Conservation (phyloP, 2,888 invertebrate species). For the Cheilosia scutellata region DNA sequence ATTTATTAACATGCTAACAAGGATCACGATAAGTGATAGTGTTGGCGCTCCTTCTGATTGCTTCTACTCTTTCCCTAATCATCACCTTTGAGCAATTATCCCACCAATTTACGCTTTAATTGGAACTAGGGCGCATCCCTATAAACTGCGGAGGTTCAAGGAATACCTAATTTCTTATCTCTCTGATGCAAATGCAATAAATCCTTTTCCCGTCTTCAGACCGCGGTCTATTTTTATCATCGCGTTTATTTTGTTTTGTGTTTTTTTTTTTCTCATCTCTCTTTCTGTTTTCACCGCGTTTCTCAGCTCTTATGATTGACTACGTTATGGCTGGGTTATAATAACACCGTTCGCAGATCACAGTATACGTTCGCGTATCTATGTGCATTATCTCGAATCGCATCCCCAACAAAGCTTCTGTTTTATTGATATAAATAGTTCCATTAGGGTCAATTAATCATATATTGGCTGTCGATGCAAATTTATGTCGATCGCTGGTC, state of each 20-base stretch:
- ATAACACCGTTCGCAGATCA: background rate
- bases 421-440: conserved; percentile 57
- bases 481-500: conserved; percentile 38
- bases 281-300: conserved; percentile 1
- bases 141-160: conserved; percentile 21
- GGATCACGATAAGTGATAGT: conserved; percentile 44
- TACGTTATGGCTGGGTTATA: conserved; percentile 22
- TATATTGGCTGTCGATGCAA: conserved; percentile 52
- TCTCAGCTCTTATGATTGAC: background rate
- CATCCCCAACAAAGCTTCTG: conserved; percentile 35
- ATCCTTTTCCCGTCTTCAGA: conserved; percentile 42
- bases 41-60: conserved; percentile 49
- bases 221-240: conserved; percentile 45
- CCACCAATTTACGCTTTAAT: conserved; percentile 63
- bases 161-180: conserved; percentile 46
- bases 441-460: conserved; percentile 62
- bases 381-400: conserved; percentile 11
- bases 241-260: background rate
- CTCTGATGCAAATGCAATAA: conserved; percentile 48
- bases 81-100: conserved; percentile 71
- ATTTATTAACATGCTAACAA: conserved; percentile 74
- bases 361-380: conserved; percentile 17
- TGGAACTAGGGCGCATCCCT: conserved; percentile 40
- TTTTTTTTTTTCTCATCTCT: background rate
- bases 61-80: conserved; percentile 56